phyloP scores from a whole-genome alignment of 2,113 vertebrate species.

The Agapornis roseicollis region DNA sequence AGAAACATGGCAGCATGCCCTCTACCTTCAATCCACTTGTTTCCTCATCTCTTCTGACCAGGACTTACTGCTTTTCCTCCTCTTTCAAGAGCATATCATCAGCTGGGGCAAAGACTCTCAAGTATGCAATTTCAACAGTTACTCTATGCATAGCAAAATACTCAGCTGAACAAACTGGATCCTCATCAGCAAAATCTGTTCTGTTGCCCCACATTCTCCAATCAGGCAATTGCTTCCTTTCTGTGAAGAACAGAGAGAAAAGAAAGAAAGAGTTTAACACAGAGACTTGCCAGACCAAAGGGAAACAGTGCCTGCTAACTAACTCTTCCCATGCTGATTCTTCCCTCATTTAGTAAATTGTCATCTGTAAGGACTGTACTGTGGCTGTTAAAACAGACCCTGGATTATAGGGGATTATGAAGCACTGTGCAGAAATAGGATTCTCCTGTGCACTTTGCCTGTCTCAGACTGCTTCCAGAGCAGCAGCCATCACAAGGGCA shows the following conservation, averaged over 20 bases:
- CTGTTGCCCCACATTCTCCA: not conserved
- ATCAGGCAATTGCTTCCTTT: not conserved
- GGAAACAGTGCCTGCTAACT: not conserved
- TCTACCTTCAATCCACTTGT: not conserved
- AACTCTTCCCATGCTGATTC: not conserved
- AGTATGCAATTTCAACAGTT: not conserved
- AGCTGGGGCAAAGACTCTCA: not conserved
- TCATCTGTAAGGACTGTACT: not conserved
- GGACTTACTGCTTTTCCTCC: not conserved
- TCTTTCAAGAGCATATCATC: not conserved
- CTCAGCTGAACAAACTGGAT: not conserved
- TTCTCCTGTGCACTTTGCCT: not conserved
- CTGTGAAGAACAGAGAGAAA: not conserved
- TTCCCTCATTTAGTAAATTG: not conserved
- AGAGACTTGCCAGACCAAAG: not conserved
- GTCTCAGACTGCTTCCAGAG: not conserved
- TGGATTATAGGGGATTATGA: not conserved
- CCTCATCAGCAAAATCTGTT: not conserved
- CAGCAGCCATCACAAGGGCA: not conserved
- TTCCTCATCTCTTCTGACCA: not conserved
- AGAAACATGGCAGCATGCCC: fast-evolving
- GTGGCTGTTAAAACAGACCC: not conserved
- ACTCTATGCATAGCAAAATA: not conserved
- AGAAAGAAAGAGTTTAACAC: not conserved
- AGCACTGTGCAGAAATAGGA: not conserved